Conservation (phyloP, 2,113 vertebrate genomes). For the Cryptomyrus ogoouensis region DNA sequence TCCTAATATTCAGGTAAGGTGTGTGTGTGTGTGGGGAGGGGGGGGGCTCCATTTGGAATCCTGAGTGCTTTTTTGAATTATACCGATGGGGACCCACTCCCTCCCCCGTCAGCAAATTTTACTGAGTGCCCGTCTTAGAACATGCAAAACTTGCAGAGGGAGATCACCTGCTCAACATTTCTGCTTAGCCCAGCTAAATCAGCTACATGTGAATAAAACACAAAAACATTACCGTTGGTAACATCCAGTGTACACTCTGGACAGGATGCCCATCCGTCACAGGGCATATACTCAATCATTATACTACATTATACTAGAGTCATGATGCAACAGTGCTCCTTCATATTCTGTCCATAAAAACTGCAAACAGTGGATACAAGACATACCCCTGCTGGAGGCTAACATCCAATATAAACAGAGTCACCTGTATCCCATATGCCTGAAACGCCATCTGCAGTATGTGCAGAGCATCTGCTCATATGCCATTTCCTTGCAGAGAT, state of each 20-base stretch:
- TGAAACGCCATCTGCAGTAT: background rate
- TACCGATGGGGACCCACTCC: too few species aligned
- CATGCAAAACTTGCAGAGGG: too few species aligned
- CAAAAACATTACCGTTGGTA: too few species aligned
- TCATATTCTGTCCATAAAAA: background rate
- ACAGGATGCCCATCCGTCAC: background rate
- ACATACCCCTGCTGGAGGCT: background rate
- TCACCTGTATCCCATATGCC: background rate
- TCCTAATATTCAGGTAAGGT: background rate
- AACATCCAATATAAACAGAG: background rate
- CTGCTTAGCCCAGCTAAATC: background rate
- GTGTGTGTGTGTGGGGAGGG: too few species aligned
- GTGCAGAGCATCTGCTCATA: background rate
- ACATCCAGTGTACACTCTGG: background rate
- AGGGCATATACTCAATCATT: background rate
- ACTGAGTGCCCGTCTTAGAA: too few species aligned
- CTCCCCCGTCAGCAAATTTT: too few species aligned
- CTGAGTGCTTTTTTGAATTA: too few species aligned
- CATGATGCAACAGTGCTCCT: background rate
- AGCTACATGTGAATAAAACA: background rate
- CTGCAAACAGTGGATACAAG: background rate
- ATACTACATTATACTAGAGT: background rate
- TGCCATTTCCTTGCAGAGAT: background rate
- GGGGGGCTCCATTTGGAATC: too few species aligned
- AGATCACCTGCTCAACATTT: background rate